These are phyloP conservation scores for Drosophila mojavensis DNA, from an alignment of 1,140 invertebrate genomes.

Conservation along the genomic window DNA sequence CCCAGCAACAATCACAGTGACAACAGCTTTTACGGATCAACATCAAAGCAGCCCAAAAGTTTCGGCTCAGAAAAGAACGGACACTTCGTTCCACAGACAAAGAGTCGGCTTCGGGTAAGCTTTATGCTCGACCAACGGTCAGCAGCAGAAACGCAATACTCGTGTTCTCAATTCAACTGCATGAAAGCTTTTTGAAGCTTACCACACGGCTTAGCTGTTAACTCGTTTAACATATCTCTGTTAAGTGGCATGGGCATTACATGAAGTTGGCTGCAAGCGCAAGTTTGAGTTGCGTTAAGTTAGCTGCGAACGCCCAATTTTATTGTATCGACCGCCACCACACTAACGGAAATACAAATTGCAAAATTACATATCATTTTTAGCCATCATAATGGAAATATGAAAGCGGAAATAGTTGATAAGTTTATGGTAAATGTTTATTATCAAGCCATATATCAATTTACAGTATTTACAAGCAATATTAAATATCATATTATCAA, in stretches of 20 bases:
- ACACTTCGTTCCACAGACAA: constrained; percentile 40
- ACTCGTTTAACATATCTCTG: not conserved
- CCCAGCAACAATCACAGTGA: constrained; percentile 28
- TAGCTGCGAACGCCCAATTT: constrained; percentile 11
- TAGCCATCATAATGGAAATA: not conserved
- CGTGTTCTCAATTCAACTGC: constrained; percentile 1
- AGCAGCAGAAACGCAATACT: constrained; percentile 10
- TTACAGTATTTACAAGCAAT: constrained; percentile 64
- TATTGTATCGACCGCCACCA: not conserved
- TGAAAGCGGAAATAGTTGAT: not conserved
- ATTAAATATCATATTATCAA: constrained; percentile 38
- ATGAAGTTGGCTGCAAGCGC: constrained; percentile 22
- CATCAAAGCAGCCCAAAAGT: constrained; percentile 42
- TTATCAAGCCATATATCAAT: constrained; percentile 62
- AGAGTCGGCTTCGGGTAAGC: constrained; percentile 30
- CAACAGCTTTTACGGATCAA: constrained; percentile 47
- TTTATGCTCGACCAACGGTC: constrained; percentile 43
- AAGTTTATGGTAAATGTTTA: constrained; percentile 43
- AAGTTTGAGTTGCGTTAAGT: not conserved
- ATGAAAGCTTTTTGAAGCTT: not conserved
- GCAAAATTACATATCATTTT: not conserved
- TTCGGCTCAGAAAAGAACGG: constrained; percentile 41
- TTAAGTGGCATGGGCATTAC: not conserved
- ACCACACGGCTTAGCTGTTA: not conserved
- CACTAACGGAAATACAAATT: not conserved